Base-by-base conservation (phyloP, 2,113 vertebrate species). In the Ochotona curzoniae region DNA sequence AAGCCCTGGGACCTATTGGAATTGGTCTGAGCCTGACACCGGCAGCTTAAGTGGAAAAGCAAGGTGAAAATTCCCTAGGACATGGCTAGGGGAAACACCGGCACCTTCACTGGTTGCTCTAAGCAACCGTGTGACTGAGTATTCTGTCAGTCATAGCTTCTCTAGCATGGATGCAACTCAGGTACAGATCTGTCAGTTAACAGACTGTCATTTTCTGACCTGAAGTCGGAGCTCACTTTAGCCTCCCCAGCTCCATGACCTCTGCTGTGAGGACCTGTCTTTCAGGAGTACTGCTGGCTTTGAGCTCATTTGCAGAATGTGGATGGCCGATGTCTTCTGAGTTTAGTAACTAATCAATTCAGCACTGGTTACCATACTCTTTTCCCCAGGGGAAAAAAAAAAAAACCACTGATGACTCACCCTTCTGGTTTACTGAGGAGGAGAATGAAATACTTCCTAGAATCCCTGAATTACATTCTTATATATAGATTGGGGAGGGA, bases 301-400 rank as follows among this genome's bases (percentile, higher is more conserved):
- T 89, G 32, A 87, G 47, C 28, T 93, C 61, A 91, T 93, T 74
- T 94, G 9, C 35, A 75, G 30, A 67, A 70, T 75, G 49, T 86
- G 51, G 32, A 75, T 32, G 61, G 32, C 23, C 75, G 89, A 20
- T 51, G n/a, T 73, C 71, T 91, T 93, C 71, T 75, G 64, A 93
- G 66, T 83, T 94, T 90, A 92, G 30, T 82, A 95, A 90, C 25
- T 73, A 82, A 75, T 35, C 47, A 85, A 63, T 21, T 25, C 82
- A 85, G 23, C 32, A n/a, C 21, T 88, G n/a, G 51, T 88, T 90
- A 75, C n/a, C 23, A 90, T 44, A 54, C 61, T 91, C 28, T 25
- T 91, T 75, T 38, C 78, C 51, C 38, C 91, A 85, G 61, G 38
- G 38, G 38, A 6, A 44, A 44, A 44, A 44, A 44, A 44, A 44